Conservation (phyloP, 2,113 vertebrate genomes). For the Varanus komodoensis region DNA sequence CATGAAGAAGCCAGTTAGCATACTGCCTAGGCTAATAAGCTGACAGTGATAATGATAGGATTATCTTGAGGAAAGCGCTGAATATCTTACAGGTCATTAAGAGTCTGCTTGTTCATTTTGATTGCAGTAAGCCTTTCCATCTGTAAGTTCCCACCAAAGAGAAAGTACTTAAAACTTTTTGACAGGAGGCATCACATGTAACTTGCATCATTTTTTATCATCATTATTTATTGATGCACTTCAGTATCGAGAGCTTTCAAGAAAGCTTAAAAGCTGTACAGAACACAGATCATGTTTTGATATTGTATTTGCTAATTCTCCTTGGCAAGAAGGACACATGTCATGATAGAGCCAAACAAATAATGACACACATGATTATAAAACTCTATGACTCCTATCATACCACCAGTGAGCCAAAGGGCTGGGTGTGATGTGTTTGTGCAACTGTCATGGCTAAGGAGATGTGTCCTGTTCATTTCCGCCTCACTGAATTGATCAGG, state of each 20-base stretch:
- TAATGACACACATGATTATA: not conserved
- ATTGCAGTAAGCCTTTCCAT: slow-evolving; percentile 25
- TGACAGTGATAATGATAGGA: slow-evolving; percentile 43
- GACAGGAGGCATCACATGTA: slow-evolving; percentile 12
- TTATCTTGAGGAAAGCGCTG: slow-evolving; percentile 22
- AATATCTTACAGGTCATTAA: slow-evolving; percentile 35
- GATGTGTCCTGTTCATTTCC: no score
- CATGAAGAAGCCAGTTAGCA: slow-evolving; percentile 20
- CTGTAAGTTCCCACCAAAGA: not conserved
- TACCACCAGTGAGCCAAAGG: no score
- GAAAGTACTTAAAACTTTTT: slow-evolving; percentile 23
- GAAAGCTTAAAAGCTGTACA: not conserved
- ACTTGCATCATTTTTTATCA: not conserved
- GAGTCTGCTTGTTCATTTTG: slow-evolving; percentile 34
- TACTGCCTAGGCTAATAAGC: slow-evolving; percentile 26
- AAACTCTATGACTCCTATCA: no score
- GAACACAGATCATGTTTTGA: no score
- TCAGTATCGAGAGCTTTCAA: not conserved
- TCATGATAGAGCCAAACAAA: not conserved
- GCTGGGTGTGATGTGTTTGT: no score
- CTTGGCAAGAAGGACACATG: not conserved
- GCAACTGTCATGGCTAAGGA: no score
- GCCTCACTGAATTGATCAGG: no score
- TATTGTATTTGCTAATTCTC: not conserved
- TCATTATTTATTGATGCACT: not conserved